Base-by-base conservation (phyloP, 2,113 vertebrate species). In the Apistogramma diplotaenia region DNA sequence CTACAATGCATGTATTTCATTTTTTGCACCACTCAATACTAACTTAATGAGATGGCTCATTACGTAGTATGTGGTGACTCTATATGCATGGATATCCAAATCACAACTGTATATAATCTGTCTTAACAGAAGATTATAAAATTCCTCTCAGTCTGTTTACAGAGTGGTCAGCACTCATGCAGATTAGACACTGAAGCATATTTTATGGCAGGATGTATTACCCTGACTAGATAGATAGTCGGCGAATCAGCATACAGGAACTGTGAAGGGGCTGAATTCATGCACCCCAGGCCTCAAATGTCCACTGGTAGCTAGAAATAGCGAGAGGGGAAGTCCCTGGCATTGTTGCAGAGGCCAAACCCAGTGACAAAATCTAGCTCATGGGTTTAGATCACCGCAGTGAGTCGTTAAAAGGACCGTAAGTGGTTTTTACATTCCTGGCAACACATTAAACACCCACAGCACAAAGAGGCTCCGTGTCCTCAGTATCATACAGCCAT, bases 271-370 rank as follows among this genome's bases (percentile, higher is more conserved):
- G 81, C 82, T 82, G 82, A 76, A 78, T 82, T 57, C 55, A 67
- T 80, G 78, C 72, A 72, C 71, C 73, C 81, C 57, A 16, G 62
- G 84, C 86, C 87, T 89, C 83, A 62, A 85, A 78, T 86, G 86
- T 77, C 77, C 70, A 74, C 54, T 83, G 87, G 83, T 70, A 79
- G 87, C 82, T 89, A 74, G 89, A 94, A 95, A 95, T 94, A 96
- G 91, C 88, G 62, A 4, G 46, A 55, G 87, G 93, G 94, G 92
- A 92, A 94, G 91, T 93, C 94, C 94, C 93, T 76, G 19, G 85
- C 85, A 89, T 91, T 89, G 89, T 82, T 89, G 80, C 35, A 23
- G 59, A 81, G 81, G 82, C 86, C 60, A 79, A 89, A 79, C 59
- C 75, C 67, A 21, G 78, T 31, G 4, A 73, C 75, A 83, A 65